Evolutionary conservation across 2,888 invertebrate genomes (phyloP), one percentile per base, ranked within the genome.

Genomic region (Clanis bilineata): DNA sequence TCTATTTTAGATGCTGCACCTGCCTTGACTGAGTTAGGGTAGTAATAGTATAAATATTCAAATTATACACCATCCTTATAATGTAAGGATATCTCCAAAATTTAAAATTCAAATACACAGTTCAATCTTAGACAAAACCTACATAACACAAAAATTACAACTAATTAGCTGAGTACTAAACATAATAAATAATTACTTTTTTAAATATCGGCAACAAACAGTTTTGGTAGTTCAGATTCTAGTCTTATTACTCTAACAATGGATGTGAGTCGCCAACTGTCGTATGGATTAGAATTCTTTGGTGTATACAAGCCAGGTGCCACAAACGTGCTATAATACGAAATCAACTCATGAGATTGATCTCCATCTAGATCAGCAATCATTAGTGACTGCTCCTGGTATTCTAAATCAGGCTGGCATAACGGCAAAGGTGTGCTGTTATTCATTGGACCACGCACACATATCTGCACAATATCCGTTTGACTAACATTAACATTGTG

Each of bases 401-500:
- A 94, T 63, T 93, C 93, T 38, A 96, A 83, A 82, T 95, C 95
- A 0, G 97, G 97, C 73, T 97, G 97, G 74, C 97, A 97, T 9
- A 90, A 76, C 1, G 88, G 87, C 57, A 84, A 62, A 0, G 88
- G 79, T 45, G 79, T 69, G 67, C 83, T 74, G 44, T 79, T 82
- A 61, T 85, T 74, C 59, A 87, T 74, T 0, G 81, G 73, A 1
- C 85, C 90, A 69, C 92, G 72, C 0, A 77, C 84, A 84, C 97
- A 97, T 64, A 97, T 93, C 79, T 96, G 96, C 1, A 94, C 93
- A 55, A 97, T 94, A 69, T 96, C 95, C n/a, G 94, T 95, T 76
- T 96, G 95, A 76, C 96, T 96, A 0, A 95, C 95, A 81, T 97
- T 96, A 56, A 96, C 95, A 70, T 95, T 95, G 72, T 95, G 95